phyloP scores from a whole-genome alignment of 2,113 vertebrate species.

The Tor tambroides region DNA sequence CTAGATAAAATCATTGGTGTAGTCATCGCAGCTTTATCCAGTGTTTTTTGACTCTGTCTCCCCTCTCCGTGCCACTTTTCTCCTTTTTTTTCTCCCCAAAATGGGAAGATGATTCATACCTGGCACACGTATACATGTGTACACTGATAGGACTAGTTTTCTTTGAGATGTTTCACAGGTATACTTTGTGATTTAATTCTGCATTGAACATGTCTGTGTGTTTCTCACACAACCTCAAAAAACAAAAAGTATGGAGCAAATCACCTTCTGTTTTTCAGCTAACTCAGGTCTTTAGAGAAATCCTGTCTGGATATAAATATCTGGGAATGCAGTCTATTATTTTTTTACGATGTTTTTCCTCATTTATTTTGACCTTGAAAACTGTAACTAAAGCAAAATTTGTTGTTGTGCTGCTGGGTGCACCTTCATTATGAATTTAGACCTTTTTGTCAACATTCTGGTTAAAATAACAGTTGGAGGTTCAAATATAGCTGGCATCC shows the following conservation, averaged over 20 bases:
- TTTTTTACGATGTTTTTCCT: neutral
- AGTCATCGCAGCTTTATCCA: neutral
- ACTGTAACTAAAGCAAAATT: neutral
- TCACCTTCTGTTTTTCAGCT: neutral
- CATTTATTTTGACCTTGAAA: conserved; percentile 6
- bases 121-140: neutral
- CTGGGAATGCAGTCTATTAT: neutral
- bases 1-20: neutral
- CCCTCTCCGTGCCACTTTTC: neutral
- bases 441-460: neutral
- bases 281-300: neutral
- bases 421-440: neutral
- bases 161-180: neutral
- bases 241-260: neutral
- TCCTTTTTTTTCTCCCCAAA: neutral
- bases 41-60: neutral
- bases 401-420: neutral
- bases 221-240: neutral
- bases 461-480: neutral
- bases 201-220: neutral
- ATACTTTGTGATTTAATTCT: neutral
- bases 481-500: neutral
- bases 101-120: conserved; percentile 25
- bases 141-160: neutral
- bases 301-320: neutral